phyloP scores from a whole-genome alignment of 2,888 invertebrate species.

The Eumacrocentrus americanus region DNA sequence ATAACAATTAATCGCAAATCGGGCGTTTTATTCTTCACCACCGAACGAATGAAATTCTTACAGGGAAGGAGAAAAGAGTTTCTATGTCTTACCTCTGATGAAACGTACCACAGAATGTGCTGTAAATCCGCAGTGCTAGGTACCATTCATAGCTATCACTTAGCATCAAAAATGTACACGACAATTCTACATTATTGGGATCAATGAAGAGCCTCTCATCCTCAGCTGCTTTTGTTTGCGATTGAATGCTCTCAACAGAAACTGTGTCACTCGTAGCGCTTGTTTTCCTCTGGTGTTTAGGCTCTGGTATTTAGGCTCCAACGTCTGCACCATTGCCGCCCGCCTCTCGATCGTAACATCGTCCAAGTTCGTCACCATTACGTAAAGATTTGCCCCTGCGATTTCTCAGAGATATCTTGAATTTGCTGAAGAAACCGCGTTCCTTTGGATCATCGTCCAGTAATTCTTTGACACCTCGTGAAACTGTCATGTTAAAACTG shows the following conservation, averaged over 20 bases:
- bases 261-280: slow-evolving; percentile 66
- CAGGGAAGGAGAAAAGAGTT: not conserved
- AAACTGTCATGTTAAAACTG: slow-evolving; percentile 88
- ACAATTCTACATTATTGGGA: slow-evolving; percentile 65
- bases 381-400: slow-evolving; percentile 66
- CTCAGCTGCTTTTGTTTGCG: slow-evolving; percentile 60
- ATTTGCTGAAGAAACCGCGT: slow-evolving; percentile 74
- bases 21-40: too few relatives aligned
- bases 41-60: too few relatives aligned
- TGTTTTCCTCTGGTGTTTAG: slow-evolving; percentile 81
- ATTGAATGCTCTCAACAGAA: slow-evolving; percentile 58
- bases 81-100: slow-evolving; percentile 46
- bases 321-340: slow-evolving; percentile 44
- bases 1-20: too few relatives aligned
- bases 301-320: slow-evolving; percentile 50
- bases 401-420: slow-evolving; percentile 73
- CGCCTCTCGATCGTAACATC: slow-evolving; percentile 54
- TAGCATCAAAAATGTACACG: slow-evolving; percentile 73
- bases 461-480: slow-evolving; percentile 73
- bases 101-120: slow-evolving; percentile 63
- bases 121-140: slow-evolving; percentile 86
- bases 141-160: slow-evolving; percentile 88
- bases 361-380: slow-evolving; percentile 57
- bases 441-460: slow-evolving; percentile 66
- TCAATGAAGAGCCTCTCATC: slow-evolving; percentile 64